A percentile compares a stretch with the other conserved stretches of the same genome.
These are phyloP conservation scores for Phyllopteryx taeniolatus DNA, from an alignment of 2,113 vertebrate species.

Conservation along the genomic window DNA sequence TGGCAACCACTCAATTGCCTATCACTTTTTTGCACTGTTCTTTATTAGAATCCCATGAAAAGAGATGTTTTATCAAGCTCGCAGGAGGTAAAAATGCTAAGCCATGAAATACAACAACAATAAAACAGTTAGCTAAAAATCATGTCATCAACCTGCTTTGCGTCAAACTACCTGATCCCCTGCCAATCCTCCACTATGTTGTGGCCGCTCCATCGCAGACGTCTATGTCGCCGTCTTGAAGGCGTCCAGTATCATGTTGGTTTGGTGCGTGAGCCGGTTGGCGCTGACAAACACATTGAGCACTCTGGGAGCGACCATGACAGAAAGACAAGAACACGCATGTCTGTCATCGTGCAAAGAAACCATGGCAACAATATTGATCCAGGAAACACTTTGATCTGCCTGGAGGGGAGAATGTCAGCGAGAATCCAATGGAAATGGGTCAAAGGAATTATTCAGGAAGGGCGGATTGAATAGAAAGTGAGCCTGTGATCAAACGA, in stretches of 20 bases:
- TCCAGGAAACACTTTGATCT: constrained; percentile 58
- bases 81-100: not conserved
- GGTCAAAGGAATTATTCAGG: constrained; percentile 63
- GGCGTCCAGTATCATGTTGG: constrained; percentile 97
- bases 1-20: not conserved
- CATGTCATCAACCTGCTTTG: constrained; percentile 17
- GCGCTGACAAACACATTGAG: constrained; percentile 96
- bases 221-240: constrained; percentile 86
- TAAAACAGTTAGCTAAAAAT: not conserved
- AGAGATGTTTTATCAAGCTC: not conserved
- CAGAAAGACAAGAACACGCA: constrained; percentile 49
- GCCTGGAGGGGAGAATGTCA: constrained; percentile 48
- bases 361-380: constrained; percentile 57
- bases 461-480: constrained; percentile 49
- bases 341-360: constrained; percentile 45
- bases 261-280: constrained; percentile 98
- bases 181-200: not conserved
- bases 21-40: not conserved
- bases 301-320: constrained; percentile 76
- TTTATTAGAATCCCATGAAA: not conserved
- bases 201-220: constrained; percentile 5
- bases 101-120: not conserved
- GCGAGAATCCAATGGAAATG: constrained; percentile 52
- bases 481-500: constrained; percentile 55
- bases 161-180: constrained; percentile 3